These are phyloP conservation scores for Guaruba guarouba DNA, from an alignment of 2,113 vertebrate genomes.

Conservation along the genomic window DNA sequence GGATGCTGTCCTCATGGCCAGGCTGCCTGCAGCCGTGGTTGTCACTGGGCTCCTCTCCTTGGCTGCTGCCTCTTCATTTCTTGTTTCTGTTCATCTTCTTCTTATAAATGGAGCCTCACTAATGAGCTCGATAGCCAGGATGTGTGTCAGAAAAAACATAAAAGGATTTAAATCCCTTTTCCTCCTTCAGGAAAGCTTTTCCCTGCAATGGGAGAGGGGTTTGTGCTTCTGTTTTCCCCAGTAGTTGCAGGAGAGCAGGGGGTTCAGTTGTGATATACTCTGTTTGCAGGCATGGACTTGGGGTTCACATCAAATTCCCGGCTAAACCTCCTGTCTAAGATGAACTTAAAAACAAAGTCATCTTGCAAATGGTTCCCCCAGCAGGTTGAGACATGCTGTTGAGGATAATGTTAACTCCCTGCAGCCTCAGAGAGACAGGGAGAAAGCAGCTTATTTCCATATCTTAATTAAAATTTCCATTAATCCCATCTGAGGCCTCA, in stretches of 20 bases:
- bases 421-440: conserved; percentile 56
- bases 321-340: background rate
- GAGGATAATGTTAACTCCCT: conserved; percentile 61
- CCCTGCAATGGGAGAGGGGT: background rate
- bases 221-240: background rate
- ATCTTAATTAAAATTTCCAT: conserved; percentile 76
- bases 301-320: background rate
- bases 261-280: rapidly evolving
- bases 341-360: conserved; percentile 53
- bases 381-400: conserved; percentile 55
- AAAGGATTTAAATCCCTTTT: background rate
- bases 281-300: background rate
- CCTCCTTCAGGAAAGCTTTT: background rate
- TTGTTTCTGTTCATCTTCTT: background rate
- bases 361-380: conserved; percentile 46
- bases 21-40: rapidly evolving
- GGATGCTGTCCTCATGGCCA: background rate
- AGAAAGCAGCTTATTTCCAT: conserved; percentile 74
- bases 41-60: background rate
- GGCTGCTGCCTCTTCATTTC: background rate
- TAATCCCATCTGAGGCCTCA: conserved; percentile 73
- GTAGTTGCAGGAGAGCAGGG: too few species aligned
- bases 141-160: background rate
- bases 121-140: background rate
- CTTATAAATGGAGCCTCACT: background rate